phyloP scores from a whole-genome alignment of 2,113 vertebrate species.

The Montifringilla adamsi region DNA sequence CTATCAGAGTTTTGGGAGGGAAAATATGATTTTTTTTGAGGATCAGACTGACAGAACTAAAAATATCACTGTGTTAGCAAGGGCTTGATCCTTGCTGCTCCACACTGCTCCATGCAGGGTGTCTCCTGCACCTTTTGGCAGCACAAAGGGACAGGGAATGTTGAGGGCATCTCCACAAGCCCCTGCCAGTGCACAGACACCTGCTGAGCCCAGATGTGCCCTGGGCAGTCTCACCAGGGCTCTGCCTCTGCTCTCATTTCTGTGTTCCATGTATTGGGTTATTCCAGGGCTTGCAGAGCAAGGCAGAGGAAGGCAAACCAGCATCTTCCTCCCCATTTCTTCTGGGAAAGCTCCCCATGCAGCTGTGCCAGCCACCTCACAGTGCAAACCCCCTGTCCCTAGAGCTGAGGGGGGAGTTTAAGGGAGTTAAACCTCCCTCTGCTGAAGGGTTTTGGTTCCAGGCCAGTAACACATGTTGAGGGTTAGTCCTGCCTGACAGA shows the following conservation, averaged over 20 bases:
- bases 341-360: neutral
- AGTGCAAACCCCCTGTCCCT: neutral
- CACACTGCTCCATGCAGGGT: neutral
- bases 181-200: neutral
- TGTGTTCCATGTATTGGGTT: rapidly evolving
- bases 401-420: neutral
- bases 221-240: neutral
- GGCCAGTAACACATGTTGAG: neutral
- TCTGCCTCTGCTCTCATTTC: neutral
- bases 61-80: neutral
- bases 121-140: neutral
- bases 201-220: neutral
- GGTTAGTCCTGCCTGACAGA: neutral
- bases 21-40: neutral
- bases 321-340: neutral
- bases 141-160: neutral
- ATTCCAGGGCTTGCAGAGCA: neutral
- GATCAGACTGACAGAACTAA: neutral
- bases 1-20: neutral
- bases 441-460: neutral
- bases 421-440: neutral
- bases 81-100: neutral
- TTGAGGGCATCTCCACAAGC: neutral
- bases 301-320: neutral
- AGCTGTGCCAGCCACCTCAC: neutral